These are phyloP conservation scores for Aphidoletes aphidimyza DNA, from an alignment of 2,888 invertebrate species.

Conservation along the genomic window DNA sequence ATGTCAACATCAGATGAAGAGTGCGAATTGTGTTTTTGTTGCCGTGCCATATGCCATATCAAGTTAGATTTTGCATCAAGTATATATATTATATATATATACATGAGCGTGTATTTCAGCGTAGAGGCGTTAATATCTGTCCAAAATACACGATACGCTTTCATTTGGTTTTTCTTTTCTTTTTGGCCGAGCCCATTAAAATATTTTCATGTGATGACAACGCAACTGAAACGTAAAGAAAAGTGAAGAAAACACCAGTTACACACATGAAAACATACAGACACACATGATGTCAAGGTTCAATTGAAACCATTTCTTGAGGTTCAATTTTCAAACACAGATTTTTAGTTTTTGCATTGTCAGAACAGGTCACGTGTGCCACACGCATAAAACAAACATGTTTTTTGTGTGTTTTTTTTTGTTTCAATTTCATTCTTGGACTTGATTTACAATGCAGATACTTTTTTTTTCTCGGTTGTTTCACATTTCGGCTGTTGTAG, in stretches of 20 bases:
- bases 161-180: neutral
- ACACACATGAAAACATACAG: neutral
- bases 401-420: neutral
- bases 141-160: constrained; percentile 22
- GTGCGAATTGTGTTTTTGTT: neutral
- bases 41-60: neutral
- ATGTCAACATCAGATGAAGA: neutral
- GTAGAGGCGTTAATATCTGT: neutral
- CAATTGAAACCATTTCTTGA: neutral
- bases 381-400: neutral
- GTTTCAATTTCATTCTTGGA: constrained; percentile 36
- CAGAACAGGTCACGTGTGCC: constrained; percentile 38
- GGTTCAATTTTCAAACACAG: neutral
- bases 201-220: neutral
- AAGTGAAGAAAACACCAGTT: constrained; percentile 15
- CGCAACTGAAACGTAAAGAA: neutral
- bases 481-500: neutral
- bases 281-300: neutral
- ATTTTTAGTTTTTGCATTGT: neutral
- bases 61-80: constrained; percentile 7
- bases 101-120: neutral
- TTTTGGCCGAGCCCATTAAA: neutral
- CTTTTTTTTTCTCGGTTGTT: neutral
- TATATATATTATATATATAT: neutral
- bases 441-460: neutral